Base-by-base conservation (phyloP, 2,888 invertebrate species). In the Rhagonycha fulva region DNA sequence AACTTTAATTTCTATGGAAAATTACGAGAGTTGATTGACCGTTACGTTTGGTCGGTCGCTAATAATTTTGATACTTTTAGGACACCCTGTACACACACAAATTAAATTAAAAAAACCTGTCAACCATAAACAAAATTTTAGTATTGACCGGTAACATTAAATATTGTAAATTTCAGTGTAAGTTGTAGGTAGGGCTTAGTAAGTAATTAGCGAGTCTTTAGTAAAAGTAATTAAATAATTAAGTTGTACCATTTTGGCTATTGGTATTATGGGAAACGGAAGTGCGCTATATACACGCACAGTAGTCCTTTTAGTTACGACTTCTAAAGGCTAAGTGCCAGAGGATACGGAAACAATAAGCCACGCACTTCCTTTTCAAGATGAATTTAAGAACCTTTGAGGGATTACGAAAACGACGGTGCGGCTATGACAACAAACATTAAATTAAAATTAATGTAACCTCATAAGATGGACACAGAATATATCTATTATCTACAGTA, bases 261-360 rank as follows among this genome's bases (percentile, higher is more conserved):
- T 66, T 26, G 63, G 63, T 62, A 71, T 61, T 71, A 68, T 62
- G 71, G 26, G 62, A 47, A 75, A 30, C 71, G 71, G 71, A 75
- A 72, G 76, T 66, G 62, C 47, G 70, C 68, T 73, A 73, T 70
- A 76, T 69, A 76, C 76, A 76, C 76, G 72, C 72, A 72, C 76
- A 70, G 19, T 70, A 76, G 71, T 67, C 71, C 66, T 72, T 72
- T 72, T 76, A 66, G 72, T 60, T 76, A 61, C 72, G 72, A 72
- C 72, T 73, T 76, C 76, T 76, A 72, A 70, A 63, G 63, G 76
- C 72, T 76, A 72, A 72, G 76, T 76, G 72, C 72, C 72, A 76
- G 72, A 76, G 76, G 76, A 76, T 76, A 72, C 76, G 76, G 76
- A 76, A 76, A 76, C 72, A 76, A 76, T 73, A 76, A 72, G 75